These are phyloP conservation scores for Acheta domesticus DNA, from an alignment of 2,888 invertebrate species.

Conservation along the genomic window DNA sequence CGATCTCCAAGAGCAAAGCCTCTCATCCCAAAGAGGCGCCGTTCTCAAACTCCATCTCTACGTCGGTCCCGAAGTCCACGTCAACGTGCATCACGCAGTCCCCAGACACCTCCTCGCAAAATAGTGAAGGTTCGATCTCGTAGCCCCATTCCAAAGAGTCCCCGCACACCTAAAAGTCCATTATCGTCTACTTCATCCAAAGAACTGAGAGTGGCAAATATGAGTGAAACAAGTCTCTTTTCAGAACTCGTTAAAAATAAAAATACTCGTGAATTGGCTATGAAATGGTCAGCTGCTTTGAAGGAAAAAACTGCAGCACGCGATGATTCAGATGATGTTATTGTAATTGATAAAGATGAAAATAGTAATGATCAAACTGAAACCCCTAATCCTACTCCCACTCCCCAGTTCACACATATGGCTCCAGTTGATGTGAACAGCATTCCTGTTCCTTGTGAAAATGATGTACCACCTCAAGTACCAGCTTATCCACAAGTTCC, in stretches of 20 bases:
- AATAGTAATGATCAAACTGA: constrained; percentile 33
- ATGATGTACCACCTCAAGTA: background rate
- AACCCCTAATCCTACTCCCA: background rate
- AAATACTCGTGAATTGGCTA: constrained; percentile 74
- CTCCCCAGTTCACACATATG: constrained; percentile 29
- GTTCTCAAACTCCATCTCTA: constrained; percentile 29
- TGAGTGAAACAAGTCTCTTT: constrained; percentile 84
- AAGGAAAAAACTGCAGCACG: constrained; percentile 62
- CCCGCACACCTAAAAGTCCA: constrained; percentile 33
- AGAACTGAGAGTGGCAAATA: constrained; percentile 57
- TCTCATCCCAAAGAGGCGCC: constrained; percentile 10
- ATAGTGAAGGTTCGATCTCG: constrained; percentile 30
- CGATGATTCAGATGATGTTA: constrained; percentile 39
- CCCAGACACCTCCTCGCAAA: constrained; percentile 39
- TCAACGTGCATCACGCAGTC: constrained; percentile 34
- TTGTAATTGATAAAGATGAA: constrained; percentile 23
- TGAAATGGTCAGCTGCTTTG: constrained; percentile 59
- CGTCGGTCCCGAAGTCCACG: constrained; percentile 29
- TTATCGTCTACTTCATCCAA: constrained; percentile 31
- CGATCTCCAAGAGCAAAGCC: constrained; percentile 24
- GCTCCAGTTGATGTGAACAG: constrained; percentile 42
- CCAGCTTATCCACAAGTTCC: background rate
- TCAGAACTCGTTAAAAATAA: constrained; percentile 84
- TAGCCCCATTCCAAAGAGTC: constrained; percentile 26
- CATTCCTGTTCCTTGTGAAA: constrained; percentile 42